A percentile compares a stretch with the other conserved stretches of the same genome.
Conservation (phyloP, 2,888 invertebrate genomes). For the Eupsilia transversa region DNA sequence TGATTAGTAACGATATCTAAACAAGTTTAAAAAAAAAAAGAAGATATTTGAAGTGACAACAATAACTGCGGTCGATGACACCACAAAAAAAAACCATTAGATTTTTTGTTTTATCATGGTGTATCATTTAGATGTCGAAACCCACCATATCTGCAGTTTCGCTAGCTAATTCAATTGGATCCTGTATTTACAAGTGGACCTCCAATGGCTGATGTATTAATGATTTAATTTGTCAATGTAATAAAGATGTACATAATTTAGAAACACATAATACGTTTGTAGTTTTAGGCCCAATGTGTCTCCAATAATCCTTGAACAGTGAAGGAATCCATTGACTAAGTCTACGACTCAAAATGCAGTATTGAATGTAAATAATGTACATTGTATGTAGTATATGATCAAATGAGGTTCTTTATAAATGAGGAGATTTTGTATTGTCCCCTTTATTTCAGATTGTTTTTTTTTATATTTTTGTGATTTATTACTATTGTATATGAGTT, state of each 20-base stretch:
- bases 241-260: constrained; percentile 47
- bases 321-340: constrained; percentile 34
- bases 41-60: no score
- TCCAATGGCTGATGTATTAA: constrained; percentile 24
- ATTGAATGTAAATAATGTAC: constrained; percentile 72
- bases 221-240: constrained; percentile 42
- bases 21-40: no score
- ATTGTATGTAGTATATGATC: constrained; percentile 68
- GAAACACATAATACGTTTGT: constrained; percentile 30
- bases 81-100: no score
- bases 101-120: no score
- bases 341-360: constrained; percentile 64
- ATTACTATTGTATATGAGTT: constrained; percentile 79
- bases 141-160: not conserved
- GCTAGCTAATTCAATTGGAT: not conserved
- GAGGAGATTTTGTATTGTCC: constrained; percentile 72
- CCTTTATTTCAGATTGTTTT: constrained; percentile 77
- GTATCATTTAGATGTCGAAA: no score
- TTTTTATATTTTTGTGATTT: constrained; percentile 72
- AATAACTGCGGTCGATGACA: no score
- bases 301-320: constrained; percentile 11
- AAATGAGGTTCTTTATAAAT: constrained; percentile 70
- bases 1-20: not conserved
- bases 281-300: constrained; percentile 49
- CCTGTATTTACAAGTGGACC: not conserved